Evolutionary conservation across 1,140 invertebrate genomes (phyloP).

Genomic region (Chlorops oryzae): DNA sequence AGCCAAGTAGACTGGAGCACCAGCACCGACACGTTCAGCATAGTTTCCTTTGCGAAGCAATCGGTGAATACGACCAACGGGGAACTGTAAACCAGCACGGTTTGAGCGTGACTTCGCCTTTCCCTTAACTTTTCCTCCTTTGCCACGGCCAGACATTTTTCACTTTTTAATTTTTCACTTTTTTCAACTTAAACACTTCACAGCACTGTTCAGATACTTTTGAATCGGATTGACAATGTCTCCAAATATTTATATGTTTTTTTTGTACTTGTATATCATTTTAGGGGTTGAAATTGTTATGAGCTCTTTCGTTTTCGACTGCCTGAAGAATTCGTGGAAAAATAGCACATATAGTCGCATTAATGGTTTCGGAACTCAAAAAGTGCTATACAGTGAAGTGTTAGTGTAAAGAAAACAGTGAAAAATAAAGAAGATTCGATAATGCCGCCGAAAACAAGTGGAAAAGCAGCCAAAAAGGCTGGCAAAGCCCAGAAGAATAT

Average conservation of each 20-base stretch:
- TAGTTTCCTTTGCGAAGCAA: constrained; percentile 66
- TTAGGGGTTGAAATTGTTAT: neutral
- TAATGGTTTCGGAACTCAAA: no score
- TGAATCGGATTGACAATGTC: no score
- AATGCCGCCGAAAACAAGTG: constrained; percentile 51
- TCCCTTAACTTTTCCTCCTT: constrained; percentile 59
- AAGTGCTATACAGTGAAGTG: no score
- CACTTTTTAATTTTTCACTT: constrained; percentile 4
- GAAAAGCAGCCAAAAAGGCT: constrained; percentile 52
- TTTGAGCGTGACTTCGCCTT: constrained; percentile 59
- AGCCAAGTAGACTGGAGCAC: constrained; percentile 65
- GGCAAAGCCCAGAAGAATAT: constrained; percentile 56
- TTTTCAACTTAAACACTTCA: constrained; percentile 11
- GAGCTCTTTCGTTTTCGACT: no score
- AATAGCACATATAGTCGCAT: no score
- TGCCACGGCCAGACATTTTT: constrained; percentile 55
- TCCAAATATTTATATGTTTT: constrained; percentile 7
- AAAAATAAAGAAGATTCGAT: no score
- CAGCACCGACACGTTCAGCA: constrained; percentile 62
- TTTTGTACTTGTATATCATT: neutral
- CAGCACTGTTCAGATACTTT: constrained; percentile 8
- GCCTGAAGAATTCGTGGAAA: no score
- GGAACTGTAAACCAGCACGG: constrained; percentile 64
- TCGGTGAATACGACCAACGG: constrained; percentile 65
- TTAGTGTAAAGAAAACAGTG: constrained; percentile 4